phyloP scores from a whole-genome alignment of 2,888 invertebrate genomes.

The Cheilosia pagana region DNA sequence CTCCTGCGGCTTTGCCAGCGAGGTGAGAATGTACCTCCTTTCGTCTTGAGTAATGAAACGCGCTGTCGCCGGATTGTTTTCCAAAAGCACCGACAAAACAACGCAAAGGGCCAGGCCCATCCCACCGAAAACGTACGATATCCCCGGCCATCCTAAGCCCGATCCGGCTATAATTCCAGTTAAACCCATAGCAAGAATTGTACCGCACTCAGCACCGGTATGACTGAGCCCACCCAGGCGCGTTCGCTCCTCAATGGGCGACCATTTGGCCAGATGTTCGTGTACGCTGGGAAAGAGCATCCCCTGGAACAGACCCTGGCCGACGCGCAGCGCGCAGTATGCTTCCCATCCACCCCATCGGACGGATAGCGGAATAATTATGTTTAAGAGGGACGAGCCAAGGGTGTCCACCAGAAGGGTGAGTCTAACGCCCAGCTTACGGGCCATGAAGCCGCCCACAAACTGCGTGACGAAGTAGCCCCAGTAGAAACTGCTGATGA shows the following conservation, averaged over 20 bases:
- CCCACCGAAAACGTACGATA: constrained; percentile 87
- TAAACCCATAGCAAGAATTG: constrained; percentile 86
- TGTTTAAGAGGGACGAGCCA: constrained; percentile 86
- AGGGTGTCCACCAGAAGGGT: constrained; percentile 85
- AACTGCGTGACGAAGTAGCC: constrained; percentile 88
- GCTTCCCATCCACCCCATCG: constrained; percentile 86
- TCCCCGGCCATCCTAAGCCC: constrained; percentile 87
- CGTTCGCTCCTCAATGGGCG: constrained; percentile 87
- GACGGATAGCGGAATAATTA: constrained; percentile 88
- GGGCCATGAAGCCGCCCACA: constrained; percentile 88
- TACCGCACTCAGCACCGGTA: constrained; percentile 87
- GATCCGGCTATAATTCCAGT: constrained; percentile 87
- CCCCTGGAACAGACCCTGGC: constrained; percentile 89
- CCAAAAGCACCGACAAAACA: constrained; percentile 85
- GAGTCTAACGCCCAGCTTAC: constrained; percentile 87
- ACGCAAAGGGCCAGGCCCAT: constrained; percentile 84
- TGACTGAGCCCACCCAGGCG: constrained; percentile 85
- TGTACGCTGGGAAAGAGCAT: constrained; percentile 87
- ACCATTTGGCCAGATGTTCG: constrained; percentile 88
- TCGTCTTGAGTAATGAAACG: constrained; percentile 85
- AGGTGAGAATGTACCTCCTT: constrained; percentile 85
- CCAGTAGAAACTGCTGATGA: constrained; percentile 91
- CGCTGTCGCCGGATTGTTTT: constrained; percentile 85
- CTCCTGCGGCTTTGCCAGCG: constrained; percentile 51
- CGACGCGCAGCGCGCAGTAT: constrained; percentile 85